Base-by-base conservation (phyloP, 92 coral and sea anemone species). In the Phenganax stokvisi region DNA sequence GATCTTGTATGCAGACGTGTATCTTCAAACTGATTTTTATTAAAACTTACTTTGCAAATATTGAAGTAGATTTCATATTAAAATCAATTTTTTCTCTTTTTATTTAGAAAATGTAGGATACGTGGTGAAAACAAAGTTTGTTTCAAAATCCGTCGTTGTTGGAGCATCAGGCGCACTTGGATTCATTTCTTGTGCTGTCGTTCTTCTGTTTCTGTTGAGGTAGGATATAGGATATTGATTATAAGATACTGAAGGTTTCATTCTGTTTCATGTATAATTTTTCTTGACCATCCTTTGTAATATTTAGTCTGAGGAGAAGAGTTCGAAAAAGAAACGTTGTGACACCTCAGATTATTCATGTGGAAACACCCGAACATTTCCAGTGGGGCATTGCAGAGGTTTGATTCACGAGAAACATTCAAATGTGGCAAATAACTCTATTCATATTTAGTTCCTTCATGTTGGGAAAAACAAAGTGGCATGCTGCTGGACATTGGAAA, bases 311-410 rank as follows among this genome's bases (percentile, higher is more conserved):
- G 8, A 64, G 70, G 9, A 64, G 12, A 11, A 64, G 30, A 13
- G 17, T 59, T 13, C 65, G 20, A 64, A 64, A 64, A 64, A 64
- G 70, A 64, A 64, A 64, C 70, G 70, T 64, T 16, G 37, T 64
- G 2, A 64, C 70, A 44, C 70, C 70, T 20, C 37, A 64, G 31
- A 64, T 28, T 0, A 64, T 64, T 64, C 70, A 17, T 6, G 70
- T n/a, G 12, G 10, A 64, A 64, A n/a, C 44, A n/a, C 12, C 37
- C 70, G 70, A 64, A 64, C 27, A 64, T 9, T 25, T 17, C 30
- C 37, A 64, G 37, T 64, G 70, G 70, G 17, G 37, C 9, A 3
- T 44, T 8, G 30, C 70, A 4, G 67, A 61, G 6, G 28, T 61
- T 28, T 61, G 63, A 58, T 58, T 7, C 3, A 37, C 47, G 47